Evolutionary conservation across 2,888 invertebrate species (phyloP).

Genomic region (Amorpha juglandis): DNA sequence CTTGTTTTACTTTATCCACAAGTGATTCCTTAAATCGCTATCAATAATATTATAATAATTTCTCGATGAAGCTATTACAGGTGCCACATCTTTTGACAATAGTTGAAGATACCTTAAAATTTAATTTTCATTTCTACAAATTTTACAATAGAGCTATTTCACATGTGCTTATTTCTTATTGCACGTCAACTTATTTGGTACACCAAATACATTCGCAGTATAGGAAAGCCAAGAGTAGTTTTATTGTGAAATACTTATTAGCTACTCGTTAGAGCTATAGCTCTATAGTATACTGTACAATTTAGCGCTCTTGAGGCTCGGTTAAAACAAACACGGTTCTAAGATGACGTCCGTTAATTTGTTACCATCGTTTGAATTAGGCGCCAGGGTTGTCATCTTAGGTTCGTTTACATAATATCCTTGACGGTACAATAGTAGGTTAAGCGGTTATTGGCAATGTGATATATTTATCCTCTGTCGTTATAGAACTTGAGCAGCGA

Average conservation of each 20-base stretch:
- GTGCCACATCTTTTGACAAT: too few species aligned
- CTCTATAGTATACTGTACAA: too few species aligned
- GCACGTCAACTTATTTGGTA: background rate
- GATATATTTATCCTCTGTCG: background rate
- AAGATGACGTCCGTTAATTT: background rate
- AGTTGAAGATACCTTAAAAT: too few species aligned
- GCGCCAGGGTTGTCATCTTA: conserved; percentile 2
- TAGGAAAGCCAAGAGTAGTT: conserved; percentile 9
- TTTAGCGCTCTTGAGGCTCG: conserved; percentile 9
- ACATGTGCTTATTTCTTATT: too few species aligned
- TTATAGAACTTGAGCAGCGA: background rate
- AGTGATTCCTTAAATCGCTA: too few species aligned
- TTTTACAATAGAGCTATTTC: too few species aligned
- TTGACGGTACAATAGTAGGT: background rate
- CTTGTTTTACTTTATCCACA: too few species aligned
- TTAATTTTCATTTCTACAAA: too few species aligned
- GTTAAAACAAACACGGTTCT: conserved; percentile 10
- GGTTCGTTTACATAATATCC: background rate
- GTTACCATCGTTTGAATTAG: background rate
- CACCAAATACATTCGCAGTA: background rate
- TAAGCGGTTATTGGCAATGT: background rate
- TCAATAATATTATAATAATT: too few species aligned
- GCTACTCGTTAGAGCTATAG: conserved; percentile 7
- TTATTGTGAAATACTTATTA: conserved; percentile 23
- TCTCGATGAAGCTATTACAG: too few species aligned